Evolutionary conservation across 1,140 invertebrate species (phyloP).

Genomic region (Uloborus diversus): DNA sequence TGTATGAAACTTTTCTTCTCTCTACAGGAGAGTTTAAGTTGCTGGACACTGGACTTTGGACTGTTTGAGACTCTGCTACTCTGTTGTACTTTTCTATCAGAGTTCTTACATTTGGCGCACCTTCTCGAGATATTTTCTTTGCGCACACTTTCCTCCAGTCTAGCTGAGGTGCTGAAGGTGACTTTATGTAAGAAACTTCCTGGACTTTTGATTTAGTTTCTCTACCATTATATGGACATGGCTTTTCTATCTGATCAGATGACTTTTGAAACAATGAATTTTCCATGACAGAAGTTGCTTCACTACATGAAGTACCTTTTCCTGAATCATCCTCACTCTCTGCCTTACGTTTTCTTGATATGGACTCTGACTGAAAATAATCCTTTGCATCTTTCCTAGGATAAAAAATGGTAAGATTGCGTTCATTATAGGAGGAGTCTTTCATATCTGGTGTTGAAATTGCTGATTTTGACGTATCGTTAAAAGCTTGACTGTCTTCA

Average conservation of each 20-base stretch:
- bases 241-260: too few relatives aligned
- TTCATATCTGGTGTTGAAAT: too few relatives aligned
- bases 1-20: conserved; percentile 10
- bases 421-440: too few relatives aligned
- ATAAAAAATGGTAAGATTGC: too few relatives aligned
- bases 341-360: not conserved
- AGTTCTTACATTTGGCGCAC: conserved; percentile 31
- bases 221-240: not conserved
- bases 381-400: too few relatives aligned
- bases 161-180: conserved; percentile 34
- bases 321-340: not conserved
- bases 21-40: conserved; percentile 13
- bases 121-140: conserved; percentile 32
- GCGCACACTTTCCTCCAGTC: conserved; percentile 34
- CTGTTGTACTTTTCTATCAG: conserved; percentile 51
- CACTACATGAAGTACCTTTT: too few relatives aligned
- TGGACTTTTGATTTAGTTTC: not conserved
- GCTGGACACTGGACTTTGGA: not conserved
- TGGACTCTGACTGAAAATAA: too few relatives aligned
- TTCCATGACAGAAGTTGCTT: too few relatives aligned
- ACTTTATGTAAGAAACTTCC: conserved; percentile 21
- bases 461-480: too few relatives aligned
- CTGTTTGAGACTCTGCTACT: conserved; percentile 20
- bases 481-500: not conserved
- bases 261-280: too few relatives aligned